Evolutionary conservation across 2,797 vertebrate species (phyloP), one percentile per base, ranked within the genome.

Genomic region (Acomys russatus): DNA sequence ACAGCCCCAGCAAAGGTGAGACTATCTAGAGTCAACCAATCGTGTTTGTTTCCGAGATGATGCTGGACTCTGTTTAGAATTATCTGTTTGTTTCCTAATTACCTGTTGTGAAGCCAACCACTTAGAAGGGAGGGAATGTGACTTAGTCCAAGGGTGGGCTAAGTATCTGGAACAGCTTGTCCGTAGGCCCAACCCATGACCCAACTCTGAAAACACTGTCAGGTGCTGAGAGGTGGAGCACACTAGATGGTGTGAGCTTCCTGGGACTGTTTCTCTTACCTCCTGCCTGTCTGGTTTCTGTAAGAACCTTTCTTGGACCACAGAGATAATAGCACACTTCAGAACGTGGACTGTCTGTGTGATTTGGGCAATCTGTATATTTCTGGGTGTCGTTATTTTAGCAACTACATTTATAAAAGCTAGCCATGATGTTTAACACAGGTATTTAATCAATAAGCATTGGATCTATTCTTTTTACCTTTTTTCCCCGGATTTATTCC

Each of bases 101-200:
- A 91, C 80, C 9, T 93, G 54, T 95, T 94, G 14, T 92, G 74
- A 94, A 91, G 93, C 44, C 44, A 91, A 0, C 79, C 92, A 79
- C 86, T 96, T 95, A 96, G 33, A 93, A 97, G 94, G 97, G 96
- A 97, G 96, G 93, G 93, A 88, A 94, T 77, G 51, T 78, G 92
- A 59, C 88, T 95, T 96, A 93, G 90, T 93, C 17, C 78, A 93
- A 28, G 88, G 90, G 94, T 97, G 92, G 94, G 92, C 95, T 97
- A 87, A 95, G 61, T 92, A 95, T 94, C 91, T 59, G 22, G 90
- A 79, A 95, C 22, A 77, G 78, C 92, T 95, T 88, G 96, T 96
- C 85, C 33, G 1, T 28, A 82, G 70, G 95, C 95, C 90, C 96
- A 97, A 74, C 96, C 96, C 94, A 68, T 94, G 82, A 96, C 80